These are phyloP conservation scores for Xanthorhoe spadicearia DNA, from an alignment of 2,888 invertebrate genomes.

Conservation along the genomic window DNA sequence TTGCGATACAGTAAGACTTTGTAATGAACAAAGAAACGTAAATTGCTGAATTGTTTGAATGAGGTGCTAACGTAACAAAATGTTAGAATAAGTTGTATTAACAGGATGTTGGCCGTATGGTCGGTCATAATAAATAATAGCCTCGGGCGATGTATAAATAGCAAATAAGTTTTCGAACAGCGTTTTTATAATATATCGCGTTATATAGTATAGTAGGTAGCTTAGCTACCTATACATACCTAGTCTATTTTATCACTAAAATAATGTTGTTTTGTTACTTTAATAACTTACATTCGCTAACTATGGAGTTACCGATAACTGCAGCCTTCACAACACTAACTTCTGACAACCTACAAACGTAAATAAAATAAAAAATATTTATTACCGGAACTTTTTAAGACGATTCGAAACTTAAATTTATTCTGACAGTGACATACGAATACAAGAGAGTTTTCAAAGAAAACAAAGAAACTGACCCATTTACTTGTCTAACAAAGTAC, in stretches of 20 bases:
- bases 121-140: constrained; percentile 43
- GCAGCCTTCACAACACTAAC: neutral
- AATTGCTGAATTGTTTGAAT: constrained; percentile 20
- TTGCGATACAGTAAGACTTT: constrained; percentile 11
- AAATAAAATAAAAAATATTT: neutral
- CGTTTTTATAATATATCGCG: constrained; percentile 7
- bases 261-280: no score
- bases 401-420: constrained; percentile 9
- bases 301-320: no score
- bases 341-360: neutral
- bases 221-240: no score
- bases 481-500: constrained; percentile 16
- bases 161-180: constrained; percentile 19
- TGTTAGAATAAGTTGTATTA: constrained; percentile 32
- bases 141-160: constrained; percentile 31
- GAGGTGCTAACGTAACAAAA: constrained; percentile 5
- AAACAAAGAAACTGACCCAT: constrained; percentile 23
- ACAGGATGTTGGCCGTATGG: constrained; percentile 42
- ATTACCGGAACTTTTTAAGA: neutral
- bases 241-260: no score
- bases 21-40: constrained; percentile 19
- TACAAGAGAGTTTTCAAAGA: constrained; percentile 2
- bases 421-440: constrained; percentile 25
- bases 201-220: no score
- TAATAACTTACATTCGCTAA: no score